A percentile compares a stretch with the other conserved stretches of the same genome.
Conservation (phyloP, 2,113 vertebrate species). For the Thomomys bottae region DNA sequence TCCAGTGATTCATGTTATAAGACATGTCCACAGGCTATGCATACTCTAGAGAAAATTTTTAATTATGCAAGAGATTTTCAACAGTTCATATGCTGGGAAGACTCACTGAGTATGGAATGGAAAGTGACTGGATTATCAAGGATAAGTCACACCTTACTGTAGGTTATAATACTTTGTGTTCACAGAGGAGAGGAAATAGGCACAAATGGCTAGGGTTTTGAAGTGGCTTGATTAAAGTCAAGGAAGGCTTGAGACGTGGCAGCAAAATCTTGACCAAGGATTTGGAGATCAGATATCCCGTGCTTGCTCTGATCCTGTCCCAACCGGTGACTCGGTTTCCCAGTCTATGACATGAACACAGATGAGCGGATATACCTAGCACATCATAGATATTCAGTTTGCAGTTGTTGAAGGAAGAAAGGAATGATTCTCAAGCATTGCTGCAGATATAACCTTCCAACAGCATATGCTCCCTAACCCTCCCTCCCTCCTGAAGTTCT, state of each 20-base stretch:
- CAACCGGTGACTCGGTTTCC: background rate
- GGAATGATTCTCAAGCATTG: background rate
- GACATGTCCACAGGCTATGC: conserved; percentile 23
- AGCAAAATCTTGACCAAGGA: background rate
- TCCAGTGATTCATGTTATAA: conserved; percentile 3
- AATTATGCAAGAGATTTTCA: conserved; percentile 64
- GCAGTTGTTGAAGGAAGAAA: background rate
- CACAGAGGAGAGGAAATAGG: background rate
- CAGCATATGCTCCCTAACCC: background rate
- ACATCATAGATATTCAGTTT: background rate
- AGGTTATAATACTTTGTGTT: background rate
- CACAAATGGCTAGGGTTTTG: background rate
- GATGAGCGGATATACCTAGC: background rate
- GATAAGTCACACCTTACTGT: background rate
- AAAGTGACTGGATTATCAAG: conserved; percentile 31
- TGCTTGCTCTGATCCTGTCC: background rate
- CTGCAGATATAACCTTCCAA: background rate
- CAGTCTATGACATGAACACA: background rate
- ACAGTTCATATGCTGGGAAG: conserved; percentile 8
- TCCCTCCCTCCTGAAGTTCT: background rate
- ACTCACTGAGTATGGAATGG: conserved; percentile 23
- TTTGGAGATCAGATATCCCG: background rate
- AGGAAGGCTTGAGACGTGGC: background rate
- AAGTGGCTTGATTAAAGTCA: background rate
- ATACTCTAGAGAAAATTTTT: conserved; percentile 52